A percentile compares a stretch with the other conserved stretches of the same genome.
Evolutionary conservation across 2,797 vertebrate species (phyloP).

Genomic region (Hybognathus amarus): DNA sequence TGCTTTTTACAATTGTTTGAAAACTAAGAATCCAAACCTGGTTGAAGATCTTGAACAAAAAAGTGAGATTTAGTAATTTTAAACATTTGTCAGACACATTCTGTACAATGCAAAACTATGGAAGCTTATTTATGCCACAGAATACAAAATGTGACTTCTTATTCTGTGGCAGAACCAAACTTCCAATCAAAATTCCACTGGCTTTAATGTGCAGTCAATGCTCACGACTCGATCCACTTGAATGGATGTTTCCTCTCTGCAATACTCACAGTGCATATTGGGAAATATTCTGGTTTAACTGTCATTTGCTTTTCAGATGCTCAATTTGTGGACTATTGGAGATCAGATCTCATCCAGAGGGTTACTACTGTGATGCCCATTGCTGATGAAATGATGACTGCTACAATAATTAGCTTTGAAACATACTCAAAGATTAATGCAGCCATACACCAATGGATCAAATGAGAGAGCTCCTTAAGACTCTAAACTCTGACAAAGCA

Average conservation of each 20-base stretch:
- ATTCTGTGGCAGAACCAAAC: not conserved
- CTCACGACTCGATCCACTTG: not conserved
- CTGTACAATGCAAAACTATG: not conserved
- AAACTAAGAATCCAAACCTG: accelerated
- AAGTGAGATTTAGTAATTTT: not conserved
- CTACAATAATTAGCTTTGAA: accelerated
- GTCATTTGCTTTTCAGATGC: slow-evolving; percentile 5
- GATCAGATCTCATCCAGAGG: accelerated
- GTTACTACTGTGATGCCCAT: not conserved
- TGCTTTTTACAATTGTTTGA: not conserved
- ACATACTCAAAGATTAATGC: not conserved
- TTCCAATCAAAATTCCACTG: not conserved
- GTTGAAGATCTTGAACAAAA: not conserved
- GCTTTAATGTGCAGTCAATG: not conserved
- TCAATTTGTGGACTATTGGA: accelerated
- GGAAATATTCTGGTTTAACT: not conserved
- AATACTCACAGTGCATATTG: not conserved
- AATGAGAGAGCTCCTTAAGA: not conserved
- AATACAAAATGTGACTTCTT: not conserved
- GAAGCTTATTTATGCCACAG: too few species aligned
- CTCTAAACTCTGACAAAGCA: not conserved
- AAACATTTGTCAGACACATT: not conserved
- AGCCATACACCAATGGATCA: not conserved
- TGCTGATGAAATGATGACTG: not conserved
- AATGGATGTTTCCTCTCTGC: not conserved